Conservation (phyloP, 1,140 invertebrate species). For the Cherax destructor region DNA sequence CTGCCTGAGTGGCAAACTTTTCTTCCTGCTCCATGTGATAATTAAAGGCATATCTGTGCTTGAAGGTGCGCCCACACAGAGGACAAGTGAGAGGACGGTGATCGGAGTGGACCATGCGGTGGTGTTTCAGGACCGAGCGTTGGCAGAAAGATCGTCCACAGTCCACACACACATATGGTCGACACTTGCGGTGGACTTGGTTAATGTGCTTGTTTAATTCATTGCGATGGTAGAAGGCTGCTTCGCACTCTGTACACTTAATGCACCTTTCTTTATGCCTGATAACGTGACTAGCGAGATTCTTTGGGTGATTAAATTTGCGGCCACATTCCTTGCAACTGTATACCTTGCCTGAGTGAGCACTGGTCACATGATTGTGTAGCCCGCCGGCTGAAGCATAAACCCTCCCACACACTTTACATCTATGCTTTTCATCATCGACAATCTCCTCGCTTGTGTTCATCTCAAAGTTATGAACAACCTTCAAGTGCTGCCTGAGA, state of each 20-base stretch:
- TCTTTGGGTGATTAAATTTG: slow-evolving; percentile 44
- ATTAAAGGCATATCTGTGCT: slow-evolving; percentile 45
- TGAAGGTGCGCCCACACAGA: slow-evolving; percentile 41
- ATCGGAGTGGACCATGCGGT: slow-evolving; percentile 40
- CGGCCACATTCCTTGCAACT: slow-evolving; percentile 39
- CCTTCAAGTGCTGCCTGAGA: slow-evolving; percentile 37
- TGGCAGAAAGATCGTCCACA: slow-evolving; percentile 56
- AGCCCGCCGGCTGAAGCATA: slow-evolving; percentile 54
- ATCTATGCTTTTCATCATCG: not conserved
- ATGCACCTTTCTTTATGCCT: slow-evolving; percentile 35
- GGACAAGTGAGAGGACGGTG: slow-evolving; percentile 37
- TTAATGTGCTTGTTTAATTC: slow-evolving; percentile 57
- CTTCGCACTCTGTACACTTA: slow-evolving; percentile 32
- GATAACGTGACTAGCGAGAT: slow-evolving; percentile 47
- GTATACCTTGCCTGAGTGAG: slow-evolving; percentile 36
- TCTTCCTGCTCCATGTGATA: slow-evolving; percentile 34
- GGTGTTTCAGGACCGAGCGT: slow-evolving; percentile 52
- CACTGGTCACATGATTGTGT: slow-evolving; percentile 25
- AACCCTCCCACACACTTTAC: slow-evolving; percentile 29
- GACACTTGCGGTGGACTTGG: slow-evolving; percentile 50
- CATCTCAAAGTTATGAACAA: slow-evolving; percentile 31
- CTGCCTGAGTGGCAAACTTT: slow-evolving; percentile 13
- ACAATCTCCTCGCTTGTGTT: not conserved
- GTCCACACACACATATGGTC: slow-evolving; percentile 44
- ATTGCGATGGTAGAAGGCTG: slow-evolving; percentile 31